Conservation (phyloP, 2,888 invertebrate species). For the Melieria picta region DNA sequence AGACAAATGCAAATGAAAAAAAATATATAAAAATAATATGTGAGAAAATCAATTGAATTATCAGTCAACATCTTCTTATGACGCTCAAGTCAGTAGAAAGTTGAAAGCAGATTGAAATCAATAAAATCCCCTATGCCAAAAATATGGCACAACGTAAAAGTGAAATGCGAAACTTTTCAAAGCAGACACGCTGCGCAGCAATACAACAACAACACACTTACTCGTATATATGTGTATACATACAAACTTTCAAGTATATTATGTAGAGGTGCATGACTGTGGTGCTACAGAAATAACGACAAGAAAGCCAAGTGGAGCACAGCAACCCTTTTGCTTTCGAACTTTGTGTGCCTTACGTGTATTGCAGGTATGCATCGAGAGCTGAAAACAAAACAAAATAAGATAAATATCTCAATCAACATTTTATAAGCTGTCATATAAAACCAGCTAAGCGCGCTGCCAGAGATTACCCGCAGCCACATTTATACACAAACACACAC, state of each 20-base stretch:
- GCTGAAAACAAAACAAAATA: slow-evolving; percentile 19
- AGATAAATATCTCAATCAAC: slow-evolving; percentile 38
- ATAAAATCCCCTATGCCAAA: too few relatives aligned
- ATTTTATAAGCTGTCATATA: slow-evolving; percentile 36
- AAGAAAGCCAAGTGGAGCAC: neutral
- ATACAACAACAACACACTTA: neutral
- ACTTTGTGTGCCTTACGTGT: neutral
- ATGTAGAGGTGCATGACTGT: too few relatives aligned
- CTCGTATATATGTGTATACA: neutral
- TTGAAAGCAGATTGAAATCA: too few relatives aligned
- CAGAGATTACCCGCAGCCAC: neutral
- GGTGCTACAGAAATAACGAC: too few relatives aligned
- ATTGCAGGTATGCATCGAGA: neutral
- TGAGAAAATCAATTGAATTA: too few relatives aligned
- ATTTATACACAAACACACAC: neutral
- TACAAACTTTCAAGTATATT: neutral
- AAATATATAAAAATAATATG: too few relatives aligned
- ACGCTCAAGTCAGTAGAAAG: too few relatives aligned
- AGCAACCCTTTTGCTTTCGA: neutral
- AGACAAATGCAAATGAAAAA: too few relatives aligned
- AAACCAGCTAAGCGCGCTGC: slow-evolving; percentile 22
- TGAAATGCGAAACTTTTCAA: too few relatives aligned
- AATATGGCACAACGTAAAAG: too few relatives aligned
- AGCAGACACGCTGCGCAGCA: too few relatives aligned
- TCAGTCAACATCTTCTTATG: too few relatives aligned